These are phyloP conservation scores for Brachionus calyciflorus DNA, from an alignment of 1,140 invertebrate species.

Conservation along the genomic window DNA sequence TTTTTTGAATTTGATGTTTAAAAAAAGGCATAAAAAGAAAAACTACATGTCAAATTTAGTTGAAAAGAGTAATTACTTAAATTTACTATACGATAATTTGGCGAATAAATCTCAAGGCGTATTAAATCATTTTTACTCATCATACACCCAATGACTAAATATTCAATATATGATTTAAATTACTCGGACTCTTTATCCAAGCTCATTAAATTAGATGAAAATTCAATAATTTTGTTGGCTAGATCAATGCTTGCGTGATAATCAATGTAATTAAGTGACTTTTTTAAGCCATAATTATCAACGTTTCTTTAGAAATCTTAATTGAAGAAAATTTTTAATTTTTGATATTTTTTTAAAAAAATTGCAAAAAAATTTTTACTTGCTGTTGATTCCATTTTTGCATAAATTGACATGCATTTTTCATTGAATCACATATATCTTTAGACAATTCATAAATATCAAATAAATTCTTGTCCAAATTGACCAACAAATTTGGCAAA, in stretches of 20 bases:
- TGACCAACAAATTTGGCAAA: constrained; percentile 15
- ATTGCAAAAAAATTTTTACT: no score
- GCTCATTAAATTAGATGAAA: neutral
- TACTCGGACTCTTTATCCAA: constrained; percentile 2
- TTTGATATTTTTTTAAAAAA: no score
- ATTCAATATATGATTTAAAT: constrained; percentile 12
- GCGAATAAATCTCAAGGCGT: neutral
- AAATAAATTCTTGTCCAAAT: constrained; percentile 39
- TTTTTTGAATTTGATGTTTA: no score
- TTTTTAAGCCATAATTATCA: constrained; percentile 30
- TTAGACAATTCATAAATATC: constrained; percentile 10
- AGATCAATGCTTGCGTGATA: constrained; percentile 23
- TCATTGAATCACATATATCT: constrained; percentile 38
- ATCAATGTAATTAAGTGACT: constrained; percentile 37
- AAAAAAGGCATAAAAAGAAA: no score
- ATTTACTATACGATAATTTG: neutral
- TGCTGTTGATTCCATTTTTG: constrained; percentile 22
- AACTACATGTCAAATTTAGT: no score
- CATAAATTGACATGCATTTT: constrained; percentile 41
- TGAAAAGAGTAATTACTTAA: no score
- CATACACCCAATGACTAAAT: constrained; percentile 35
- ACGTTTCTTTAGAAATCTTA: neutral
- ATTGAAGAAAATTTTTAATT: no score
- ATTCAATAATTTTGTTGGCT: neutral
- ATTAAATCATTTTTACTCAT: constrained; percentile 33